Evolutionary conservation across 2,113 vertebrate species (phyloP).

Genomic region (Rhinogobius similis): DNA sequence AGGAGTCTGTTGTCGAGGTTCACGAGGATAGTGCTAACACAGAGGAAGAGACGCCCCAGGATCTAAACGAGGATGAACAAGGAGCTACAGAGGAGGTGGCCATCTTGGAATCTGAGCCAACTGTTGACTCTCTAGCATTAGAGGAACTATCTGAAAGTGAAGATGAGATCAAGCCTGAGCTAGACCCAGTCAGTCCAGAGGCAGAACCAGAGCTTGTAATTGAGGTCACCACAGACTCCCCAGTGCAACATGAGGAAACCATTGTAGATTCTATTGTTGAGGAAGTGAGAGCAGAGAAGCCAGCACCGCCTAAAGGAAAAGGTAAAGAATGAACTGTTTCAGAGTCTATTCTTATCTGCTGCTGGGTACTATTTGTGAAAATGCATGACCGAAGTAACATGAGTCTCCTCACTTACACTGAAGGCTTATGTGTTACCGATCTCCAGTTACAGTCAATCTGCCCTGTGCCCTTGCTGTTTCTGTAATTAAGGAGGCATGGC

Average conservation of each 20-base stretch:
- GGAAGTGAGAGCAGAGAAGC: constrained; percentile 24
- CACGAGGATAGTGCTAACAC: constrained; percentile 5
- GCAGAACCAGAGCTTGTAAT: constrained; percentile 9
- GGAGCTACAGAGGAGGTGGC: neutral
- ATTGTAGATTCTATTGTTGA: constrained; percentile 12
- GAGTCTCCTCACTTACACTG: neutral
- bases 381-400: neutral
- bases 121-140: constrained; percentile 4
- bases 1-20: constrained; percentile 19
- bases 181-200: neutral
- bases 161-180: neutral
- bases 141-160: constrained; percentile 9
- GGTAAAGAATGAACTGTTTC: constrained; percentile 38
- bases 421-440: neutral
- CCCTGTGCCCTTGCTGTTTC: constrained; percentile 15
- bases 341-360: neutral
- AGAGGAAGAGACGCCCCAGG: constrained; percentile 18
- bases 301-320: constrained; percentile 30
- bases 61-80: constrained; percentile 25
- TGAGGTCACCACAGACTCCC: constrained; percentile 21
- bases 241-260: constrained; percentile 26
- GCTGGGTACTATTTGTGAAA: neutral
- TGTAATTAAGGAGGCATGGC: constrained; percentile 27
- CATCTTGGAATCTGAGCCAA: constrained; percentile 13
- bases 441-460: constrained; percentile 17